These are phyloP conservation scores for Dendrolimus houi DNA, from an alignment of 2,888 invertebrate genomes.

Conservation along the genomic window DNA sequence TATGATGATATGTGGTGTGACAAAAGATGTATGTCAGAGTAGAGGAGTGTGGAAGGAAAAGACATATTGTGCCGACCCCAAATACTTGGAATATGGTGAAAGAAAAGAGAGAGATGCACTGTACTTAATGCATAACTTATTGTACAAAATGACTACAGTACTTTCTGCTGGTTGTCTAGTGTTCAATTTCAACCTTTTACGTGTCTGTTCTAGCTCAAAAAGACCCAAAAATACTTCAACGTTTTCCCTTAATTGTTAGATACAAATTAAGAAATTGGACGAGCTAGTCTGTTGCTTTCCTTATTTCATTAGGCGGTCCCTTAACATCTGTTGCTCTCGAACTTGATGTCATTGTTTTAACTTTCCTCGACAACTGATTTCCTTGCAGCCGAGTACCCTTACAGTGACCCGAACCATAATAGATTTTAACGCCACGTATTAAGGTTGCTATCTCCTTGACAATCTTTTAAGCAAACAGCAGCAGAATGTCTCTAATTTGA, in stretches of 20 bases:
- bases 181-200: too few species aligned
- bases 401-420: not conserved
- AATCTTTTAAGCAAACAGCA: constrained; percentile 45
- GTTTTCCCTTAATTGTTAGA: not conserved
- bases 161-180: too few species aligned
- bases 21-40: too few species aligned
- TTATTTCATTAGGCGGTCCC: constrained; percentile 50
- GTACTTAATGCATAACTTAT: too few species aligned
- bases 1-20: too few species aligned
- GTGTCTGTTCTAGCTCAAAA: too few species aligned
- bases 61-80: too few species aligned
- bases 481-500: constrained; percentile 28
- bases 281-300: constrained; percentile 10
- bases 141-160: too few species aligned
- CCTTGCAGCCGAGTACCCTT: constrained; percentile 9
- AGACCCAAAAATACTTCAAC: too few species aligned
- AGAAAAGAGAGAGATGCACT: too few species aligned
- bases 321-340: constrained; percentile 56
- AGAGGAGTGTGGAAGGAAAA: too few species aligned
- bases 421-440: not conserved
- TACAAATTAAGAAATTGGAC: not conserved
- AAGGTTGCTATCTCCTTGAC: constrained; percentile 38
- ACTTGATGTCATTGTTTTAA: constrained; percentile 52
- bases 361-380: constrained; percentile 33
- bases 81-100: too few species aligned